Percentiles rank a stretch among this genome's conserved stretches.
phyloP scores from a whole-genome alignment of 2,113 vertebrate species.

The Passer montanus region DNA sequence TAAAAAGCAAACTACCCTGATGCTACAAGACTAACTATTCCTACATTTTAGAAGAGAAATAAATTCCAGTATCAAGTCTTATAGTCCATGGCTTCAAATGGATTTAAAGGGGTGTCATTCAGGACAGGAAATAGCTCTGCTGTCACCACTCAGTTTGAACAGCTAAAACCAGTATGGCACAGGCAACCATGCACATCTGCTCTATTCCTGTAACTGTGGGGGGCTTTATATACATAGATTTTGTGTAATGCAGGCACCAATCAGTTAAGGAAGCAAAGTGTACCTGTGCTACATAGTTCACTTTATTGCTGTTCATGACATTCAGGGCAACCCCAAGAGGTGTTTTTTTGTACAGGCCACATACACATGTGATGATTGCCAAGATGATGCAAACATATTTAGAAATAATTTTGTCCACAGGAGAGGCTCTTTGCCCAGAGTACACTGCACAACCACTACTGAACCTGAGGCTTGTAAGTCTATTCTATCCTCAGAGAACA shows the following conservation, averaged over 20 bases:
- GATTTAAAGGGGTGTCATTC: background rate
- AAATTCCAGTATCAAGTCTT: background rate
- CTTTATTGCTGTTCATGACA: background rate
- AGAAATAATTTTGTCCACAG: background rate
- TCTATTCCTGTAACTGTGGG: background rate
- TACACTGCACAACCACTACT: background rate
- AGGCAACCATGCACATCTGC: background rate
- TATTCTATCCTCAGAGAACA: background rate
- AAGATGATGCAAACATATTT: background rate
- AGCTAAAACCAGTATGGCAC: background rate
- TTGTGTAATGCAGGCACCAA: background rate
- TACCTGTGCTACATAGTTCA: background rate
- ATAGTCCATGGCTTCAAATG: background rate
- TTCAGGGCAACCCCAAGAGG: background rate
- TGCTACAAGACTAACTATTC: background rate
- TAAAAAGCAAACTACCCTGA: background rate
- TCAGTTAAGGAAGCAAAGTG: background rate
- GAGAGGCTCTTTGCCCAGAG: background rate
- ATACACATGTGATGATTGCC: rapidly evolving
- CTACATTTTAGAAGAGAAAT: background rate
- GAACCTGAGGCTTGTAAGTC: background rate
- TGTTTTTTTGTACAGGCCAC: background rate
- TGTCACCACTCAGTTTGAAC: background rate
- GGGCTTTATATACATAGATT: background rate
- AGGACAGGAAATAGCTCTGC: background rate